phyloP scores from a whole-genome alignment of 2,113 vertebrate genomes.

The Sylvia atricapilla region DNA sequence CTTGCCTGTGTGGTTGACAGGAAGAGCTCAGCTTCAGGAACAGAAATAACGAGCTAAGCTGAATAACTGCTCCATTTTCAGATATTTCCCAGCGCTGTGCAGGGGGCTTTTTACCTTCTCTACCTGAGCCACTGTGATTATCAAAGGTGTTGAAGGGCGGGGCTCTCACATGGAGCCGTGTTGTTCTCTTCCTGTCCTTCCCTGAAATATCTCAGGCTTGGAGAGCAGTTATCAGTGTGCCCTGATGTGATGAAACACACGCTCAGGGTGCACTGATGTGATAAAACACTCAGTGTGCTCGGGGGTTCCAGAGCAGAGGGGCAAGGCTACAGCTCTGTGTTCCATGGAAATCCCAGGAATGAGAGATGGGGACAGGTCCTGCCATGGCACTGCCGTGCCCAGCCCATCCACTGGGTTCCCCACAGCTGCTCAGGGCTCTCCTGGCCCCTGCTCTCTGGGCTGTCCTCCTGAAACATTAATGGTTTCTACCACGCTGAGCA shows the following conservation, averaged over 20 bases:
- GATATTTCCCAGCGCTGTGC: not conserved
- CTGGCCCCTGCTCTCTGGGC: not conserved
- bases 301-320: not conserved
- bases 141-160: not conserved
- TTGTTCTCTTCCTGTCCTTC: not conserved
- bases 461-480: accelerated
- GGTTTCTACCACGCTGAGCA: not conserved
- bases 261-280: accelerated
- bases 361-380: not conserved
- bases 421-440: not conserved
- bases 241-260: not conserved
- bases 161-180: not conserved
- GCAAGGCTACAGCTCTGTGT: not conserved
- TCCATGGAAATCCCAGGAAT: not conserved
- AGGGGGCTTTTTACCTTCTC: not conserved
- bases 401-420: not conserved
- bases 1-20: not conserved
- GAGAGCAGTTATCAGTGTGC: not conserved
- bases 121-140: not conserved
- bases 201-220: not conserved
- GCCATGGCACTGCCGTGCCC: not conserved
- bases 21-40: not conserved
- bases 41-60: slow-evolving; percentile 17
- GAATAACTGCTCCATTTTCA: slow-evolving; percentile 2
- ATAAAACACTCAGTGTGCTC: not conserved